Evolutionary conservation across 53 echinoderm and acorn worm genomes (phyloP).

Genomic region (Antedon mediterranea): DNA sequence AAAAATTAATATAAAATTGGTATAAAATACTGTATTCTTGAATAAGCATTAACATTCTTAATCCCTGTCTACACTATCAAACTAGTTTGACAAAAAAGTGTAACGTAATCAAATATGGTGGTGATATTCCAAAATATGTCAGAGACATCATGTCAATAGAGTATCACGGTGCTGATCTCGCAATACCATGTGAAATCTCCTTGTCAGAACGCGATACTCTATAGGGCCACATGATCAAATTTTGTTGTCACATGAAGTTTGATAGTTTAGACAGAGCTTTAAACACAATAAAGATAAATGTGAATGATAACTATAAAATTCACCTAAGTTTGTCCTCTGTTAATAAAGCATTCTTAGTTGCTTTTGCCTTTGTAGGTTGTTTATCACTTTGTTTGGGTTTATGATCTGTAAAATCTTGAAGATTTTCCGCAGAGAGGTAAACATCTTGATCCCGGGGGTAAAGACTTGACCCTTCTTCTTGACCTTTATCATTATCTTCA

Average conservation of each 20-base stretch:
- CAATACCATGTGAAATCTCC: no score
- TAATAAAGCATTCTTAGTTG: slow-evolving; percentile 43
- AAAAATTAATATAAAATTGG: background rate
- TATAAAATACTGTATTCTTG: background rate
- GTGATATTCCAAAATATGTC: no score
- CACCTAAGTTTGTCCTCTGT: slow-evolving; percentile 91
- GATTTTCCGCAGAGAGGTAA: slow-evolving; percentile 76
- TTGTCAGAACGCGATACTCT: no score
- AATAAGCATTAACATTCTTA: no score
- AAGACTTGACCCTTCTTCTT: slow-evolving; percentile 17
- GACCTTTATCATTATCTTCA: slow-evolving; percentile 56
- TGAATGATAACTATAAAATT: background rate
- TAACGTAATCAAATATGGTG: no score
- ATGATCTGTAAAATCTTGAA: slow-evolving; percentile 9
- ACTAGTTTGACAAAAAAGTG: no score
- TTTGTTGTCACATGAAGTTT: no score
- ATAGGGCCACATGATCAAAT: no score
- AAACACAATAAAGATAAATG: background rate
- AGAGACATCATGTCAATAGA: no score
- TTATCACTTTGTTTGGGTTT: slow-evolving; percentile 9
- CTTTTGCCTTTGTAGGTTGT: slow-evolving; percentile 20
- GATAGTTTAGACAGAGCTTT: no score
- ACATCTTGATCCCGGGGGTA: slow-evolving; percentile 5
- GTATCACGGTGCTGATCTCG: no score
- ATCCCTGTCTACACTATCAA: no score